Evolutionary conservation across 1,140 invertebrate species (phyloP).

Genomic region (Drosophila carrolli): DNA sequence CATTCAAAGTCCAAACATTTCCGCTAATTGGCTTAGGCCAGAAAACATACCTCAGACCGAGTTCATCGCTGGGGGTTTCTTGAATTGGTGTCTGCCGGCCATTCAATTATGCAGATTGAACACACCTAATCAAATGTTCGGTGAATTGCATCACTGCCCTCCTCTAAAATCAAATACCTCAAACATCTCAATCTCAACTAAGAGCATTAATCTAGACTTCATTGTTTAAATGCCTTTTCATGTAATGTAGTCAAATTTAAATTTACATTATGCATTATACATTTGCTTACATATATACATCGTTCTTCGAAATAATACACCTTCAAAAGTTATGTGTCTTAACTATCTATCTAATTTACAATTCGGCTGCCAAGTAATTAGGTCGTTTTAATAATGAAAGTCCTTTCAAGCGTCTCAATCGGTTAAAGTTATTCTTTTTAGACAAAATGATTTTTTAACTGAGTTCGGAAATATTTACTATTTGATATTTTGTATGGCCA

Average conservation of each 20-base stretch:
- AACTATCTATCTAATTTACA: no score
- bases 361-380: no score
- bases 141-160: not conserved
- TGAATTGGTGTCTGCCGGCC: not conserved
- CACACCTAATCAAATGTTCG: not conserved
- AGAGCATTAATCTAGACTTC: not conserved
- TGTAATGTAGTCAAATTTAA: no score
- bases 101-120: slow-evolving; percentile 12
- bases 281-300: no score
- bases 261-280: not conserved
- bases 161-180: not conserved
- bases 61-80: slow-evolving; percentile 32
- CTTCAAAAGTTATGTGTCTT: no score
- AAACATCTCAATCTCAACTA: not conserved
- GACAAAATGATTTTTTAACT: no score
- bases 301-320: no score
- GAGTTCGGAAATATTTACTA: no score
- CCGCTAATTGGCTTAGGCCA: slow-evolving; percentile 68
- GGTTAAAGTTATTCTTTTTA: no score
- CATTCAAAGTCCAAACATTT: slow-evolving; percentile 35
- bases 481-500: no score
- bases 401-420: no score
- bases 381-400: no score
- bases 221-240: not conserved
- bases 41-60: slow-evolving; percentile 15